Evolutionary conservation across 2,113 vertebrate genomes (phyloP).

Genomic region (Entelurus aequoreus): DNA sequence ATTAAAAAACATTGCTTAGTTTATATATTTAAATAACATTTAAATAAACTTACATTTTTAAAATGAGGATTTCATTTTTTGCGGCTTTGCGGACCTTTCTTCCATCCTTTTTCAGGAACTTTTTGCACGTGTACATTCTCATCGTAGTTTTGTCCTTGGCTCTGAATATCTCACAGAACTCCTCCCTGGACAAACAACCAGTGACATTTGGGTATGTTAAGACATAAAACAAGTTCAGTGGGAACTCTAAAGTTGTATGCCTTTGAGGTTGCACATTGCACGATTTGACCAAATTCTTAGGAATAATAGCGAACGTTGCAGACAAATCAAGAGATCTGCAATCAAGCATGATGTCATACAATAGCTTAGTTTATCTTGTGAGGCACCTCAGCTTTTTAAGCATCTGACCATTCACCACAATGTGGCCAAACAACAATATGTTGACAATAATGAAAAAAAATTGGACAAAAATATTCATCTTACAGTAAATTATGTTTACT

Average conservation of each 20-base stretch:
- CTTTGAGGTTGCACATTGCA: not conserved
- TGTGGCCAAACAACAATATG: no score
- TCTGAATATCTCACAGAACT: conserved; percentile 97
- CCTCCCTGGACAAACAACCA: conserved; percentile 78
- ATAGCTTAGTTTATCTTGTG: no score
- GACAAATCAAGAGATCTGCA: no score
- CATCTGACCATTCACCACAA: no score
- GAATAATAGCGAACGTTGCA: not conserved
- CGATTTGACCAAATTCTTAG: not conserved
- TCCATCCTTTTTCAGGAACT: conserved; percentile 94
- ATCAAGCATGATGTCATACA: no score
- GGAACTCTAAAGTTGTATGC: not conserved
- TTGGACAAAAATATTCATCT: no score
- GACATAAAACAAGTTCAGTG: not conserved
- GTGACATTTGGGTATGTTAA: not conserved
- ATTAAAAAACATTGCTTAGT: not conserved
- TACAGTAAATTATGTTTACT: no score
- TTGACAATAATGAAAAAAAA: no score
- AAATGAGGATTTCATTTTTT: conserved; percentile 95
- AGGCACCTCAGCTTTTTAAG: no score
- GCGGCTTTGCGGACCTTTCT: conserved; percentile 95
- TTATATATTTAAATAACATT: not conserved
- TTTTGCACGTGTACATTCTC: conserved; percentile 96
- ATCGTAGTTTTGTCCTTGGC: conserved; percentile 93
- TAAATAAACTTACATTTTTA: conserved; percentile 87